Base-by-base conservation (phyloP, 2,113 vertebrate species). In the Rhinolophus sinicus region DNA sequence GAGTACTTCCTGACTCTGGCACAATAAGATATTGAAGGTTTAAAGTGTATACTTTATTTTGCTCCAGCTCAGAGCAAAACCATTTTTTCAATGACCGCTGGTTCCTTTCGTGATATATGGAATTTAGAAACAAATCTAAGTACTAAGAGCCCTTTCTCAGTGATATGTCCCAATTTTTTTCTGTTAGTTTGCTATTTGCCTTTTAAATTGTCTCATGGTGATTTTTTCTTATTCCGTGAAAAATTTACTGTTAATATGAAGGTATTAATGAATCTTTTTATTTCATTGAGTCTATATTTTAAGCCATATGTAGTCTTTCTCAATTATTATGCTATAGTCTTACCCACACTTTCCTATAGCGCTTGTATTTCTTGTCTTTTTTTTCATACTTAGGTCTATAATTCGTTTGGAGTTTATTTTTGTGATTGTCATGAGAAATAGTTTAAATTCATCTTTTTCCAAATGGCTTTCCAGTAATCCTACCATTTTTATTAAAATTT, bases 401-500 rank as follows among this genome's bases (percentile, higher is more conserved):
- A 38, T 24, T 1, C 28, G n/a, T 88, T 65, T 52, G 30, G 21
- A 89, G 22, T 77, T 77, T 84, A 38, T 60, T 88, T n/a, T 70
- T 89, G 47, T 35, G 10, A 28, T 38, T 58, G 65, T 21, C 28
- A 44, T 6, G 9, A 88, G 15, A 50, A 60, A 75, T 67, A 3
- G 26, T 60, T 93, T 50, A 69, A 80, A 73, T 56, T 18, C 47
- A n/a, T 7, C 24, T 78, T 78, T 78, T 77, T 85, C 40, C 2
- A 65, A 56, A 30, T 50, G 50, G 4, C 3, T 85, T 95, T 92
- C 28, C 5, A 38, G 33, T 38, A 65, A n/a, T 54, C 24, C 47
- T 26, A 89, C 38, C n/a, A 84, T 84, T n/a, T n/a, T 86, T 56
- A 83, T 72, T 50, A 76, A n/a, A 83, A 21, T 26, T 93, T 83